Evolutionary conservation across 2,888 invertebrate species (phyloP).

Genomic region (Scaptomyza cyrtandrae): DNA sequence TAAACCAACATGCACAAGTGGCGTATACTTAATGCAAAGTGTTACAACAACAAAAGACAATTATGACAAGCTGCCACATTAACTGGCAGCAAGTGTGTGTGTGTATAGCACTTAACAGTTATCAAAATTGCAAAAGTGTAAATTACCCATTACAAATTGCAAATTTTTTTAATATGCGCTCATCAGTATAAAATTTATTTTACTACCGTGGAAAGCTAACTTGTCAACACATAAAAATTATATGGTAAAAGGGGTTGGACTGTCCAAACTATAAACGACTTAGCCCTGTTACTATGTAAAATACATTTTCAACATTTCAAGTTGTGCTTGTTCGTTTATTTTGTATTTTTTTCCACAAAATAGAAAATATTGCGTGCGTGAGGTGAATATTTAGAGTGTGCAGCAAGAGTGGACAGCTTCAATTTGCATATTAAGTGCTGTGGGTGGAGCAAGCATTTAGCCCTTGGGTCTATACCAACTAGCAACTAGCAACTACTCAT

Average conservation of each 20-base stretch:
- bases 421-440: conserved; percentile 66
- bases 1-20: neutral
- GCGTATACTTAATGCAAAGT: conserved; percentile 6
- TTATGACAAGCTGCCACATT: conserved; percentile 2
- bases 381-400: conserved; percentile 12
- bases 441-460: conserved; percentile 18
- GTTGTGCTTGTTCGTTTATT: too few species aligned
- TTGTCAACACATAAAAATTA: conserved; percentile 38
- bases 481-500: conserved; percentile 26
- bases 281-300: conserved; percentile 8
- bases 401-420: conserved; percentile 37
- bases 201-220: conserved; percentile 13
- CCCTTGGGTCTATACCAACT: conserved; percentile 3
- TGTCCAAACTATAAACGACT: conserved; percentile 38
- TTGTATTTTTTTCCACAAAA: conserved; percentile 27
- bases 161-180: conserved; percentile 30
- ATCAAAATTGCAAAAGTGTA: conserved; percentile 10
- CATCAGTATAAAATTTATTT: conserved; percentile 42
- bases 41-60: neutral
- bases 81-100: conserved; percentile 14
- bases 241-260: conserved; percentile 14
- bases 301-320: neutral
- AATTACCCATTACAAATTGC: conserved; percentile 9
- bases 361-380: conserved; percentile 36
- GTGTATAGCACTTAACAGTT: conserved; percentile 3